These are phyloP conservation scores for Miniopterus natalensis DNA, from an alignment of 2,113 vertebrate genomes.

Conservation along the genomic window DNA sequence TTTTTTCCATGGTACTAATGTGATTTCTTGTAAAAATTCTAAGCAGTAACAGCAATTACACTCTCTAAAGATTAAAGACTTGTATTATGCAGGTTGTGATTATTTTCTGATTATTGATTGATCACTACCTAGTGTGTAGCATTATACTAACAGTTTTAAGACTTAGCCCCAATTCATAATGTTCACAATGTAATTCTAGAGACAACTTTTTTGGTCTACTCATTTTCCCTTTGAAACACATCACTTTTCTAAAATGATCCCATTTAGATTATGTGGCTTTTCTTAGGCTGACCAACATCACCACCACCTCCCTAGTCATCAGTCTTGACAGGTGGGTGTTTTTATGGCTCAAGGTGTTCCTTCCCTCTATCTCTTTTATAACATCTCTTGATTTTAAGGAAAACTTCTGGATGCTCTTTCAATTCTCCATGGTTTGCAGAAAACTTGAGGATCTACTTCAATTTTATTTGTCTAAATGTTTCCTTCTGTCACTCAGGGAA, in stretches of 20 bases:
- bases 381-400: neutral
- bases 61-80: neutral
- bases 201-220: neutral
- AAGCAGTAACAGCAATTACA: neutral
- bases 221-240: neutral
- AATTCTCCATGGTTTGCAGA: neutral
- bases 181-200: neutral
- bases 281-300: neutral
- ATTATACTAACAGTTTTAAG: constrained; percentile 16
- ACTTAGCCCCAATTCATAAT: neutral
- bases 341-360: neutral
- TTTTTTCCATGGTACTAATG: neutral
- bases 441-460: neutral
- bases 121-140: neutral
- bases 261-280: neutral
- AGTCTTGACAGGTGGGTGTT: neutral
- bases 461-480: neutral
- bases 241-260: neutral
- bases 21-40: constrained; percentile 15
- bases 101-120: neutral
- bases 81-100: neutral
- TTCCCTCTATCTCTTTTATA: neutral
- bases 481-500: neutral
- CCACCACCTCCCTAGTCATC: neutral
- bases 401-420: neutral